Percentiles rank a stretch among this genome's conserved stretches.
These are phyloP conservation scores for Ia io DNA, from an alignment of 2,113 vertebrate genomes.

Conservation along the genomic window DNA sequence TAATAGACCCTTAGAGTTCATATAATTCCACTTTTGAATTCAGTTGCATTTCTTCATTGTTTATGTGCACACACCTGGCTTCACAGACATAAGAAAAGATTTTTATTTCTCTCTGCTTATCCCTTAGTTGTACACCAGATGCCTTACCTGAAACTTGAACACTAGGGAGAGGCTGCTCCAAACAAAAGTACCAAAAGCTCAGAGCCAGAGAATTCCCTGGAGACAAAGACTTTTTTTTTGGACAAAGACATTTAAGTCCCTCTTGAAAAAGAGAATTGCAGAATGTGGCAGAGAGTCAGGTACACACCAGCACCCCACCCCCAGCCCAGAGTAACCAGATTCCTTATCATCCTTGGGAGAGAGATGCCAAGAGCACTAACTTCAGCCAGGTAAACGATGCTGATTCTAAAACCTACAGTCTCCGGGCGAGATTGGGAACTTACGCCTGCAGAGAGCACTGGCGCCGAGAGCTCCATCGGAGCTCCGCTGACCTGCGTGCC, in stretches of 20 bases:
- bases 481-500: accelerated
- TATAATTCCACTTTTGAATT: background rate
- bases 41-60: background rate
- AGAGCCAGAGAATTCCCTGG: constrained; percentile 29
- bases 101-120: constrained; percentile 43
- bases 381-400: background rate
- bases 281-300: background rate
- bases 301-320: background rate
- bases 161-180: constrained; percentile 19
- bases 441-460: background rate
- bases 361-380: background rate
- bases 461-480: too few relatives aligned
- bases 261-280: background rate
- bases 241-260: constrained; percentile 42
- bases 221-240: constrained; percentile 30
- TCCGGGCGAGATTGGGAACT: background rate
- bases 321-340: background rate
- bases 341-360: background rate
- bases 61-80: constrained; percentile 8
- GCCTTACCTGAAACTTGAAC: constrained; percentile 56
- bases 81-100: constrained; percentile 14
- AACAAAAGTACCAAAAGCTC: constrained; percentile 3
- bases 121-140: constrained; percentile 15
- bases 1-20: background rate
- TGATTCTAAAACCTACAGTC: background rate